phyloP scores from a whole-genome alignment of 2,888 invertebrate species.

The Drosophila prolongata region DNA sequence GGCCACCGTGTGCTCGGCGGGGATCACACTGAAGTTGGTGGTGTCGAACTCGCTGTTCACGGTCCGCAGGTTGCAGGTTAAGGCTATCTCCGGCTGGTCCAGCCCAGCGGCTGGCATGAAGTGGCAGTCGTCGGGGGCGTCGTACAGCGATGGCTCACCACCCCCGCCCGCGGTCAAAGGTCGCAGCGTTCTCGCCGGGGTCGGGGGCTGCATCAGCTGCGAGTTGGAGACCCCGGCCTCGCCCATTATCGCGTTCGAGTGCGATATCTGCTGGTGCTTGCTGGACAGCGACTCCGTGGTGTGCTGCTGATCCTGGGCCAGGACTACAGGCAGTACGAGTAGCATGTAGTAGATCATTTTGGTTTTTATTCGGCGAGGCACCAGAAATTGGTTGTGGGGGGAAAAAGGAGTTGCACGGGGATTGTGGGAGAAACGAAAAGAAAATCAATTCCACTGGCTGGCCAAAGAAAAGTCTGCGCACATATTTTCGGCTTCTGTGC shows the following conservation, averaged over 20 bases:
- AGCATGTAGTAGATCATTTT: slow-evolving; percentile 39
- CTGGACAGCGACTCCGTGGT: slow-evolving; percentile 44
- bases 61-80: slow-evolving; percentile 92
- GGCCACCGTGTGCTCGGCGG: slow-evolving; percentile 92
- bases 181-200: slow-evolving; percentile 59
- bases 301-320: slow-evolving; percentile 34
- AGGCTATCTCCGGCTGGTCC: slow-evolving; percentile 88
- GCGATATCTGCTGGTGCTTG: slow-evolving; percentile 69
- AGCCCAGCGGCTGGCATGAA: slow-evolving; percentile 81
- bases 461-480: slow-evolving; percentile 63
- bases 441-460: slow-evolving; percentile 72
- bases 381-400: slow-evolving; percentile 12
- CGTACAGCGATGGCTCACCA: slow-evolving; percentile 85
- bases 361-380: neutral
- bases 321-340: slow-evolving; percentile 5
- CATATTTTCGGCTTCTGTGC: slow-evolving; percentile 63
- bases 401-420: slow-evolving; percentile 6
- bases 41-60: slow-evolving; percentile 95
- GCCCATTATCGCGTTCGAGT: slow-evolving; percentile 82
- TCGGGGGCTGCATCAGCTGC: slow-evolving; percentile 69
- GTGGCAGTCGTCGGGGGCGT: slow-evolving; percentile 93
- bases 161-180: slow-evolving; percentile 46
- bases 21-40: slow-evolving; percentile 94
- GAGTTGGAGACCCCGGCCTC: slow-evolving; percentile 79
- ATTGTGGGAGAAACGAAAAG: slow-evolving; percentile 49